These are phyloP conservation scores for Mylabris phalerata DNA, from an alignment of 1,140 invertebrate genomes.

Conservation along the genomic window DNA sequence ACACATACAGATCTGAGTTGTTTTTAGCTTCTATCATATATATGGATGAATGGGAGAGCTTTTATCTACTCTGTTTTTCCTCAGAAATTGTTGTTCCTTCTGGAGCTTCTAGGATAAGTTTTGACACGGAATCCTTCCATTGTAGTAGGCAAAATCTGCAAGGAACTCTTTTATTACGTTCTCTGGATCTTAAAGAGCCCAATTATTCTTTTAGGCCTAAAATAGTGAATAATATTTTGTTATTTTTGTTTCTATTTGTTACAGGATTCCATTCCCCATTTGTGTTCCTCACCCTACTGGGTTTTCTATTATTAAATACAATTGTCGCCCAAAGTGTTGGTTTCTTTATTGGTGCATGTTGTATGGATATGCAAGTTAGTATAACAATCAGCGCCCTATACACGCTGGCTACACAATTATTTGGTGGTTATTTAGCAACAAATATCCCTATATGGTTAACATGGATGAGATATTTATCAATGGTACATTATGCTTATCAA, in stretches of 20 bases:
- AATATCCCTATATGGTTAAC: constrained; percentile 71
- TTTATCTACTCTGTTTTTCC: too few relatives aligned
- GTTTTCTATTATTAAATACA: constrained; percentile 68
- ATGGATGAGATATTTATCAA: constrained; percentile 71
- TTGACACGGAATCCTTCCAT: too few relatives aligned
- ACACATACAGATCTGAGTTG: too few relatives aligned
- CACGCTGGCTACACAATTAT: constrained; percentile 72
- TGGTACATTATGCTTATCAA: constrained; percentile 81
- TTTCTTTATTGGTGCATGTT: constrained; percentile 74
- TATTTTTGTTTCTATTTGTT: constrained; percentile 7
- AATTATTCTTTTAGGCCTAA: too few relatives aligned
- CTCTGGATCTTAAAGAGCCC: too few relatives aligned
- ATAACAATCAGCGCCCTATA: constrained; percentile 75
- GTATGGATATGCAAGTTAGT: constrained; percentile 73
- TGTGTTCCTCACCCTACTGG: constrained; percentile 64
- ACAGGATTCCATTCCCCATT: constrained; percentile 49
- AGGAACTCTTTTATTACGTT: too few relatives aligned
- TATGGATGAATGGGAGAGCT: too few relatives aligned
- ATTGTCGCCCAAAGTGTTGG: constrained; percentile 79
- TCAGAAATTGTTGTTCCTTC: too few relatives aligned
- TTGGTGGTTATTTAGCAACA: constrained; percentile 75
- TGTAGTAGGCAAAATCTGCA: too few relatives aligned
- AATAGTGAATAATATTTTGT: too few relatives aligned
- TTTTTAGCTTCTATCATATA: too few relatives aligned
- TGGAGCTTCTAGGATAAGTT: too few relatives aligned